Base-by-base conservation (phyloP, 2,888 invertebrate genomes). In the Drosophila nr. perissopoda region DNA sequence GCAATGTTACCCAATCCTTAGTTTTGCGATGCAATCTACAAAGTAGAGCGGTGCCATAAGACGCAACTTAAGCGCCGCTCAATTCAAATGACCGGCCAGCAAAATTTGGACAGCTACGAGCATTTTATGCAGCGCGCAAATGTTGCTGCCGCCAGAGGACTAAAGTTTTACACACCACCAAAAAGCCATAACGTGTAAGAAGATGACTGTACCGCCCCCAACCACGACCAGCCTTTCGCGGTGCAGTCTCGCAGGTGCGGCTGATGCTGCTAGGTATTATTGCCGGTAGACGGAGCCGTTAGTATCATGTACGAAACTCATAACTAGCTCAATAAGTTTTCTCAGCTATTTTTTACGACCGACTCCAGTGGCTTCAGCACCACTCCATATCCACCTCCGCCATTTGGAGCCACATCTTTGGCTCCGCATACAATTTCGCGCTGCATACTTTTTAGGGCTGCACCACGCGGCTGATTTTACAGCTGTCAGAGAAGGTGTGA, bases 311-410 rank as follows among this genome's bases (percentile, higher is more conserved):
- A 89, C 86, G 80, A 76, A 86, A 87, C 85, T 87, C 87, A 88
- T 88, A 88, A 88, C 87, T 88, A 88, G 89, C 87, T 88, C 87
- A 88, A 88, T 90, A 88, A 90, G 90, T 88, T 88, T 88, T 67
- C 83, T 69, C 67, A 59, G 90, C 90, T 80, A 84, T 88, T 90
- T 88, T 88, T 88, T 88, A 88, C 89, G 88, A 90, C 70, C 82
- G 68, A 64, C 72, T 66, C 53, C 42, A 48, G 65, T 63, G 63
- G 54, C 72, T 77, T 48, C 40, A 53, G 40, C 74, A 36, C 31
- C 34, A 29, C 49, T 49, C 34, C 68, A 46, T 33, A 25, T n/a
- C 53, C 60, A 16, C 27, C 38, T 13, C 33, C 66, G 52, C 56
- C 25, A 46, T 54, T 64, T 4, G 21, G 34, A 11, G 25, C 25